Evolutionary conservation across 2,113 vertebrate species (phyloP).

Genomic region (Megalops atlanticus): DNA sequence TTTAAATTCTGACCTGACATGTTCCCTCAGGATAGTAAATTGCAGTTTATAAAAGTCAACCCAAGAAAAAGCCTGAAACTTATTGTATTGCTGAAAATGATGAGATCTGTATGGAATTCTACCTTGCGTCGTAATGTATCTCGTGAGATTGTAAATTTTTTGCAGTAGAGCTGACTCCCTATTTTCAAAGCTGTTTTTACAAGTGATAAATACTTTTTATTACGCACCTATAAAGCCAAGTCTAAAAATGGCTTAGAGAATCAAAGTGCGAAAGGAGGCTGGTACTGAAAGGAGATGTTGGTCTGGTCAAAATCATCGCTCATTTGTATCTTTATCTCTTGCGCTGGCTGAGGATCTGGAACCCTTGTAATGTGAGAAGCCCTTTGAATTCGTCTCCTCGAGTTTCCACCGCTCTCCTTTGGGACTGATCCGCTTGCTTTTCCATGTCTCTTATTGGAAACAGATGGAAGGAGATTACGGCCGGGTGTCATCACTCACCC

Average conservation of each 20-base stretch:
- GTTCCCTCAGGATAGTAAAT: background rate
- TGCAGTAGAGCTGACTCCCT: background rate
- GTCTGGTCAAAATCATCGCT: constrained; percentile 3
- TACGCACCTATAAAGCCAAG: background rate
- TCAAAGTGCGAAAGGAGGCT: background rate
- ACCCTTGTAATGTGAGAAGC: constrained; percentile 56
- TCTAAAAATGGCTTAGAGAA: background rate
- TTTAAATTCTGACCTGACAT: background rate
- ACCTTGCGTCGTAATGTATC: background rate
- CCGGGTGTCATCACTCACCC: constrained; percentile 70
- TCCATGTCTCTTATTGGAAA: constrained; percentile 74
- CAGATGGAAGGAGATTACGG: constrained; percentile 73
- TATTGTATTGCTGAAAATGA: background rate
- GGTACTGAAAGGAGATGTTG: background rate
- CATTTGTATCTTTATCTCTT: constrained; percentile 19
- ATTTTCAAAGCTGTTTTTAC: background rate
- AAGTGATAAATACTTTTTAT: background rate
- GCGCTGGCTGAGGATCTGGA: constrained; percentile 4
- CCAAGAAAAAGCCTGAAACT: background rate
- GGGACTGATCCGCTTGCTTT: constrained; percentile 66
- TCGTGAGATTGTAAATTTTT: background rate
- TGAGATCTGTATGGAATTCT: background rate
- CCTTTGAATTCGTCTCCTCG: constrained; percentile 57
- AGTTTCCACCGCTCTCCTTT: constrained; percentile 8
- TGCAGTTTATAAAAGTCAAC: background rate